Base-by-base conservation (phyloP, 2,113 vertebrate genomes). In the Brachypodius melanocephalos region DNA sequence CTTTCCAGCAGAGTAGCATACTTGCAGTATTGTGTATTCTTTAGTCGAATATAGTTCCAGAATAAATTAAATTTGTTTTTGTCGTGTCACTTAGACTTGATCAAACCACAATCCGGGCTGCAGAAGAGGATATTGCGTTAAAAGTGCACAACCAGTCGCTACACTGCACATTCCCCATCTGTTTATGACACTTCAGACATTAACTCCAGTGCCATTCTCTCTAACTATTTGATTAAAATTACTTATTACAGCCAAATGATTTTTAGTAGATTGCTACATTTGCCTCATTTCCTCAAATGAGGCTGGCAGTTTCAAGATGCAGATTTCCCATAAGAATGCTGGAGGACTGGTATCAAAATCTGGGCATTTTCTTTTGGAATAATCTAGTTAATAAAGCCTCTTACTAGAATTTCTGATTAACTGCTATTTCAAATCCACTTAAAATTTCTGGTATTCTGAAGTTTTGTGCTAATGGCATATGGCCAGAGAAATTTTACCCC, bases 161-260 rank as follows among this genome's bases (percentile, higher is more conserved):
- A 43, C 43, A 8, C 65, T 55, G 26, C 82, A 49, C 90, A 91
- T 93, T 96, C 46, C 77, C 90, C 78, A 88, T 94, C 91, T 93
- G 87, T 77, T 82, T 40, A 48, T 78, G 85, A 73, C 31, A 68
- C 78, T 85, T 78, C 45, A 79, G 78, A 89, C 92, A 90, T 93
- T 55, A 77, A 88, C 90, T 95, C 69, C 79, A 59, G 12, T 88
- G 85, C 71, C 54, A 82, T 96, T 96, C 58, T 94, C 59, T 80
- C 78, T 86, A 83, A 91, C 65, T 95, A 32, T 92, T 97, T 91
- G 91, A 93, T 96, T 96, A 95, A 96, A 97, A 97, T 91, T 77
- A 96, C 90, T 86, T 90, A 82, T 73, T 93, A 46, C 36, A 88
- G 67, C 78, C 80, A 92, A 95, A 88, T 43, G 58, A 96, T 93